Percentiles rank a stretch among this genome's conserved stretches.
Conservation (phyloP, 2,888 invertebrate species). For the Synergus laeviventris region DNA sequence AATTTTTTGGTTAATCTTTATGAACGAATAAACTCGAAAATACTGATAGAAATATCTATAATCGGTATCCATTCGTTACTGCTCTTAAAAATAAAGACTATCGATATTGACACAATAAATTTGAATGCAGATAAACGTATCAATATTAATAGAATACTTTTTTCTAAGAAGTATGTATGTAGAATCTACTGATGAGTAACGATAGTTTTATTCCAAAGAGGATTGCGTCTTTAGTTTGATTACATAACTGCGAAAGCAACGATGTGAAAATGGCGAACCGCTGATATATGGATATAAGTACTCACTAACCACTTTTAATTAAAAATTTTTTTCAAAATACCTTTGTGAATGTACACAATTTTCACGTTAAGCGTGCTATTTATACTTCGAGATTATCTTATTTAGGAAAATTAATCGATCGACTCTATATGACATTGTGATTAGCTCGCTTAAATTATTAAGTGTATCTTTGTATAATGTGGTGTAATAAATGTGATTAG, state of each 20-base stretch:
- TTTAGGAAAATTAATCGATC: conserved; percentile 62
- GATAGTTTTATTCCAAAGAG: not conserved
- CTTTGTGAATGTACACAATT: conserved; percentile 61
- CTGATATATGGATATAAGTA: not conserved
- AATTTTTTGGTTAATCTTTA: not conserved
- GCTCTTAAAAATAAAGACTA: not conserved
- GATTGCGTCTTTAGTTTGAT: not conserved
- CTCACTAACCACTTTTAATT: not conserved
- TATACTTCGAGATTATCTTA: conserved; percentile 67
- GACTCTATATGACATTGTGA: conserved; percentile 70
- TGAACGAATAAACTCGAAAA: not conserved
- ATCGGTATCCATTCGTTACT: not conserved
- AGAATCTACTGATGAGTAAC: not conserved
- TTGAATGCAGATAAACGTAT: not conserved
- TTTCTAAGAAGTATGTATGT: not conserved
- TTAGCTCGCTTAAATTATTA: conserved; percentile 73
- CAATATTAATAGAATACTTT: not conserved
- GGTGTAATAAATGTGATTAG: conserved; percentile 75
- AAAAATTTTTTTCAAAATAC: conserved; percentile 14
- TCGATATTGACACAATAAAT: not conserved
- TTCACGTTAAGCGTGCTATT: conserved; percentile 72
- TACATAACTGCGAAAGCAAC: not conserved
- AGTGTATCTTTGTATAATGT: conserved; percentile 75
- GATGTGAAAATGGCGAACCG: not conserved
- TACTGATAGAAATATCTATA: not conserved